Base-by-base conservation (phyloP, 2,797 vertebrate species). In the Coendou prehensilis region DNA sequence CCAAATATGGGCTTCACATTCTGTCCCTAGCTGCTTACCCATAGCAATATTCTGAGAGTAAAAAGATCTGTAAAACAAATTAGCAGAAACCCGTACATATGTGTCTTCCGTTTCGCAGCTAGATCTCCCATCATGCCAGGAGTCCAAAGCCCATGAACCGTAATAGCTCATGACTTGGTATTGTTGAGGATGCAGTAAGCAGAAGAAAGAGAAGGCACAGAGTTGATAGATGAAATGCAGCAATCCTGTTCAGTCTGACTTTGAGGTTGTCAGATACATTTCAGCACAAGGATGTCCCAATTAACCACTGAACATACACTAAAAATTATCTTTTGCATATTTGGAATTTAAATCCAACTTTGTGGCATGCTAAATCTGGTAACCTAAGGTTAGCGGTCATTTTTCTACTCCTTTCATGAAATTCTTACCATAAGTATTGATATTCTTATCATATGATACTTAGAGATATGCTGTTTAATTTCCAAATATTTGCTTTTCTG, bases 401-500 rank as follows among this genome's bases (percentile, higher is more conserved):
- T 89, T 63, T 80, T 78, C 30, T 56, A 15, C 0, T 71, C 18
- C 8, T 87, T 71, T 86, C 28, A 64, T 14, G 33, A 1, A 3
- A 87, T 78, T 57, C 13, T 81, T 73, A 92, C 5, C 59, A 79
- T 0, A 5, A 69, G 18, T 83, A 41, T 80, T 92, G 86, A 78
- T 57, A 78, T 81, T 88, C 37, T 95, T 20, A 47, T 7, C n/a
- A 1, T 26, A n/a, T 7, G 14, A 61, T 96, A 78, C 87, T 69
- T 63, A 84, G n/a, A 94, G 33, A 0, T 50, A 2, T 91, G 33
- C 10, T 67, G 3, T 84, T 91, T 69, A 81, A 37, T 81, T 85
- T 95, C 9, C 22, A 90, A 81, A 41, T 89, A 5, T 96, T 71
- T 82, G 5, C 33, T 80, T 85, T 75, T 64, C 41, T 18, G 56